Conservation (phyloP, 2,888 invertebrate species). For the Troilus luridus region DNA sequence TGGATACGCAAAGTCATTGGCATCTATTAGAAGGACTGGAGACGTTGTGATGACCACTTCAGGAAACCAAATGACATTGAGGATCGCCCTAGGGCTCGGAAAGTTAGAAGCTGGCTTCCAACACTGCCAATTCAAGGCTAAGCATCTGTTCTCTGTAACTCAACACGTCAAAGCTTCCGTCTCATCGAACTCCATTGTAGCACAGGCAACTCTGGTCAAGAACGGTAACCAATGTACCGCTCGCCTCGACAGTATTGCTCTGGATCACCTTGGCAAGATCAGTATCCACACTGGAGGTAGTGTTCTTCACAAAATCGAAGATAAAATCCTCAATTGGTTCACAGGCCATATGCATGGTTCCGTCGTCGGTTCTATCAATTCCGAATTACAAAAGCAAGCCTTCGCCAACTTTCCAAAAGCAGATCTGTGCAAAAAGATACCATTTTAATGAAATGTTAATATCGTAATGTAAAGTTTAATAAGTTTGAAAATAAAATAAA, state of each 20-base stretch:
- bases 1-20: slow-evolving; percentile 58
- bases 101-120: slow-evolving; percentile 57
- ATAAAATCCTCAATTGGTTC: slow-evolving; percentile 55
- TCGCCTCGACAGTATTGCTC: slow-evolving; percentile 56
- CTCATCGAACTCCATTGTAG: slow-evolving; percentile 57
- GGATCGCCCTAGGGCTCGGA: slow-evolving; percentile 57
- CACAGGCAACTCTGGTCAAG: slow-evolving; percentile 59
- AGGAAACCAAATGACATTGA: slow-evolving; percentile 59
- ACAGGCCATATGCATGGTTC: slow-evolving; percentile 53
- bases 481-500: no score
- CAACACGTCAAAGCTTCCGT: slow-evolving; percentile 57
- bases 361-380: slow-evolving; percentile 45
- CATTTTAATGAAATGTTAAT: neutral
- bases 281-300: slow-evolving; percentile 61
- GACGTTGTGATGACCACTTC: slow-evolving; percentile 59
- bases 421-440: slow-evolving; percentile 60
- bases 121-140: slow-evolving; percentile 59
- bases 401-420: slow-evolving; percentile 33
- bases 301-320: slow-evolving; percentile 61
- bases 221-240: slow-evolving; percentile 58
- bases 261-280: slow-evolving; percentile 61
- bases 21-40: slow-evolving; percentile 59
- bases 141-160: slow-evolving; percentile 59
- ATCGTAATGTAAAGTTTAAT: no score
- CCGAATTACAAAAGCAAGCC: slow-evolving; percentile 39